A percentile compares a stretch with the other conserved stretches of the same genome.
These are phyloP conservation scores for Eulimnadia texana DNA, from an alignment of 1,140 invertebrate genomes.

Conservation along the genomic window DNA sequence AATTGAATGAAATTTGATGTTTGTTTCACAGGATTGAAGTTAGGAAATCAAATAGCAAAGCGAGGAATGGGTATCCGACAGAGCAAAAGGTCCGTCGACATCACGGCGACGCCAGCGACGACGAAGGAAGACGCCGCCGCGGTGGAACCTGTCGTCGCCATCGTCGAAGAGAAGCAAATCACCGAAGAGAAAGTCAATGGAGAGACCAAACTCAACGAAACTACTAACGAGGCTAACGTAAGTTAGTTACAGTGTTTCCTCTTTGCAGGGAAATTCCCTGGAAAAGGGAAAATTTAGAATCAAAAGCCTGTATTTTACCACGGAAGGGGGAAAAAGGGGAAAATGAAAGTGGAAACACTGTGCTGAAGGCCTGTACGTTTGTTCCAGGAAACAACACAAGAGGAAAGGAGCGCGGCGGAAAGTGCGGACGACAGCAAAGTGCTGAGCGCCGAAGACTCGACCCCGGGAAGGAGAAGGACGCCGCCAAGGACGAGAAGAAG, in stretches of 20 bases:
- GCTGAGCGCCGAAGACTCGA: not conserved
- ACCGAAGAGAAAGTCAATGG: constrained; percentile 12
- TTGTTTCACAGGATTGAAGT: not conserved
- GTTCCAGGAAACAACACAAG: not conserved
- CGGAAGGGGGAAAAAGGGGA: too few species aligned
- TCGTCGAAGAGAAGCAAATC: constrained; percentile 9
- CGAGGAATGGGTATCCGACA: constrained; percentile 20
- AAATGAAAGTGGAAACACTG: too few species aligned
- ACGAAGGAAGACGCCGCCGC: constrained; percentile 14
- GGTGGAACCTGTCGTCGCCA: constrained; percentile 7
- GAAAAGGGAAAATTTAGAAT: too few species aligned
- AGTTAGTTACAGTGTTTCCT: too few species aligned
- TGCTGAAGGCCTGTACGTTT: too few species aligned
- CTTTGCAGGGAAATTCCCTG: too few species aligned
- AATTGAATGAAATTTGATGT: not conserved
- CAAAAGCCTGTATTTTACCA: too few species aligned
- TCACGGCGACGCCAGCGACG: constrained; percentile 17
- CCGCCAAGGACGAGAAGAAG: constrained; percentile 18
- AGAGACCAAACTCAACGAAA: constrained; percentile 9
- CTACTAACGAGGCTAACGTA: not conserved
- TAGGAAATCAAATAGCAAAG: not conserved
- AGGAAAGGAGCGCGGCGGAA: not conserved
- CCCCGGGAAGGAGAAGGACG: not conserved
- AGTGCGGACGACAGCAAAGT: not conserved
- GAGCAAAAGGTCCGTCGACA: constrained; percentile 23